Base-by-base conservation (phyloP, 2,113 vertebrate genomes). In the Chloebia gouldiae region DNA sequence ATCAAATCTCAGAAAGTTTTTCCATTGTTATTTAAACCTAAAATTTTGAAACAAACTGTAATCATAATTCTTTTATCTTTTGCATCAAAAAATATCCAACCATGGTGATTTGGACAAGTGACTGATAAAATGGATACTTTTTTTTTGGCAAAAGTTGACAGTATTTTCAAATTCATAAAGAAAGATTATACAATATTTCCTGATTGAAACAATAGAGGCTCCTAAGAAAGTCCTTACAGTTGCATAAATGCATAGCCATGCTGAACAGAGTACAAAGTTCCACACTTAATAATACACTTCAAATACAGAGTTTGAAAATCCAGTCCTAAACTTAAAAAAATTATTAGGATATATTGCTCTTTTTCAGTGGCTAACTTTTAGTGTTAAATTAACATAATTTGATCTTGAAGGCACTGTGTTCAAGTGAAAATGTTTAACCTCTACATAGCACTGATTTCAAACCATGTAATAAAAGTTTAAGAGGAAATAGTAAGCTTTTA, bases 371-470 rank as follows among this genome's bases (percentile, higher is more conserved):
- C 8, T 60, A 95, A 37, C 49, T 88, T 96, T 81, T 86, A 53
- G 18, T 88, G 64, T 79, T 95, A 92, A 93, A 89, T 88, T 84
- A 91, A 73, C 65, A 64, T 93, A 69, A 89, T 83, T 92, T 82
- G 91, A 85, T 89, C 76, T 87, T 81, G 82, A 68, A 80, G 49
- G n/a, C 33, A 69, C 84, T 75, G 47, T 2, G 4, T 66, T 95
- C 82, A 92, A 96, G 86, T 85, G 78, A 93, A 63, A 92, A 95
- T 70, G 39, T 88, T 92, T 88, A 95, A 95, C 82, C 57, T 91
- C 85, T 83, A 24, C 35, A 15, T 88, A 87, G 60, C 69, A 80
- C 72, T 75, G 78, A 82, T 91, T 96, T 93, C 93, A 86, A 75
- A 90, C 23, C n/a, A 66, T 86, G 66, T 66, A 65, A 94, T 92